Evolutionary conservation across 2,113 vertebrate genomes (phyloP).

Genomic region (Otis tarda): DNA sequence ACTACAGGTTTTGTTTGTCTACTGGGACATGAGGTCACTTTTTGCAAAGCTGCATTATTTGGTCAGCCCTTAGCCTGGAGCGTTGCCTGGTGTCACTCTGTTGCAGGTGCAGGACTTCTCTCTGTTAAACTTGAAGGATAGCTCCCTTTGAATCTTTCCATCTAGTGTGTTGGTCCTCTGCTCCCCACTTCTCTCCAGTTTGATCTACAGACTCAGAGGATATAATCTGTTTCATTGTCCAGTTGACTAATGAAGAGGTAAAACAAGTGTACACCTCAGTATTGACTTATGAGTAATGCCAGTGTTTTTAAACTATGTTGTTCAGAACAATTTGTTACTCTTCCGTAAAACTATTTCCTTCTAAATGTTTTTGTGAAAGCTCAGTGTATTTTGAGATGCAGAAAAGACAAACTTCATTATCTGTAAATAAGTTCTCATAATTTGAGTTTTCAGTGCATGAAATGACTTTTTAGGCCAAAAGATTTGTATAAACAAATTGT

Average conservation of each 20-base stretch:
- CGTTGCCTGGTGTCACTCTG: not conserved
- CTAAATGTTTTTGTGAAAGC: not conserved
- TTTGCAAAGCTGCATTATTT: not conserved
- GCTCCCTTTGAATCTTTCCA: not conserved
- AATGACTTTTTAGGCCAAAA: not conserved
- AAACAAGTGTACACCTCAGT: not conserved
- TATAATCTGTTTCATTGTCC: not conserved
- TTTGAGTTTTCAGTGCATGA: not conserved
- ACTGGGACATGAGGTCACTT: not conserved
- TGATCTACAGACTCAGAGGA: not conserved
- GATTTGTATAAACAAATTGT: too few relatives aligned
- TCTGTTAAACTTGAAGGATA: not conserved
- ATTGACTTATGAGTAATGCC: not conserved
- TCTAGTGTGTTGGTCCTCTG: not conserved
- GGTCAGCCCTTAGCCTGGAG: not conserved
- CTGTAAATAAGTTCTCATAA: not conserved
- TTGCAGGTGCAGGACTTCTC: not conserved
- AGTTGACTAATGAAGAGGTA: not conserved
- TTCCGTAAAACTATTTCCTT: not conserved
- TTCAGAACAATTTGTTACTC: not conserved
- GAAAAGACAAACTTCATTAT: not conserved
- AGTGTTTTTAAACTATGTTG: fast-evolving
- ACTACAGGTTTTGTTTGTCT: not conserved
- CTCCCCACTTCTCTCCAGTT: not conserved
- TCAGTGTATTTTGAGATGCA: not conserved